Evolutionary conservation across 2,113 vertebrate genomes (phyloP).

Genomic region (Cryptotis parvus): DNA sequence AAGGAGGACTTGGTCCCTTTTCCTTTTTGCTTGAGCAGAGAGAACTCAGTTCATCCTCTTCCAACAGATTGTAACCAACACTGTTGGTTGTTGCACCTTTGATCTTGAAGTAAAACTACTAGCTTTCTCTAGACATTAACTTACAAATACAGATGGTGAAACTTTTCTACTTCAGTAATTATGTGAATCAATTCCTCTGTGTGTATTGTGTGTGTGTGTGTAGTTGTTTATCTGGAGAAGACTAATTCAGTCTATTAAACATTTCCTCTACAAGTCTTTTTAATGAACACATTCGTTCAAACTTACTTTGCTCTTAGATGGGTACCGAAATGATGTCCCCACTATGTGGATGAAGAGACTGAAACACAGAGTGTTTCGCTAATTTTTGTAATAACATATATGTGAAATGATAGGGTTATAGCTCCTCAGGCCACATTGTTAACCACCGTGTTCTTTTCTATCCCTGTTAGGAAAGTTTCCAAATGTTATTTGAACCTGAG

Average conservation of each 20-base stretch:
- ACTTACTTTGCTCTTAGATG: background rate
- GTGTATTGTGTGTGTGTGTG: too few species aligned
- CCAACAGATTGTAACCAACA: background rate
- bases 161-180: background rate
- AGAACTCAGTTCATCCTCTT: background rate
- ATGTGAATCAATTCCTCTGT: background rate
- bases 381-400: background rate
- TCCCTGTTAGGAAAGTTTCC: background rate
- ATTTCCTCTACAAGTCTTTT: background rate
- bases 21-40: background rate
- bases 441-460: background rate
- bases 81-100: background rate
- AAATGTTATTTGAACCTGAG: background rate
- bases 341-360: slow-evolving; percentile 17
- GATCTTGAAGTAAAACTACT: background rate
- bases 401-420: background rate
- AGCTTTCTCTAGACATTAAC: background rate
- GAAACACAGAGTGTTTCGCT: background rate
- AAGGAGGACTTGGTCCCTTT: background rate
- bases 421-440: background rate
- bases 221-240: background rate
- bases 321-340: background rate
- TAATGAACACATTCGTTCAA: background rate
- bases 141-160: background rate
- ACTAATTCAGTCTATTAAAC: background rate